A percentile compares a stretch with the other conserved stretches of the same genome.
These are phyloP conservation scores for Drosophila kambysellisi DNA, from an alignment of 2,888 invertebrate species.

Conservation along the genomic window DNA sequence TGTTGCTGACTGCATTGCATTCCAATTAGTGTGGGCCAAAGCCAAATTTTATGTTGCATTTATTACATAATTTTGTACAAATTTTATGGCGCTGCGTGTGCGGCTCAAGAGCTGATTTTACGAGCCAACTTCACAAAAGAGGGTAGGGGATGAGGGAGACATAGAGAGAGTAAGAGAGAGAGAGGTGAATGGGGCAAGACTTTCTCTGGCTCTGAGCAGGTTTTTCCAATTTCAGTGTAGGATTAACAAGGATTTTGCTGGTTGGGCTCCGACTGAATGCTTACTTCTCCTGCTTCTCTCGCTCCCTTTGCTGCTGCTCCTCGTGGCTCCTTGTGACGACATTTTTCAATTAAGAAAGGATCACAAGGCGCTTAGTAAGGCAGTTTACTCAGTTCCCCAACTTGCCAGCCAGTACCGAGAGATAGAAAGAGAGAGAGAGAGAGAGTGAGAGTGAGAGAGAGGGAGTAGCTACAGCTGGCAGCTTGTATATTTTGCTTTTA, in stretches of 20 bases:
- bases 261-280: conserved; percentile 33
- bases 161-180: background rate
- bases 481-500: conserved; percentile 54
- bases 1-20: conserved; percentile 71
- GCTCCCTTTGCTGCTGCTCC: conserved; percentile 17
- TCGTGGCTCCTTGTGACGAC: conserved; percentile 70
- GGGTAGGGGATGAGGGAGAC: background rate
- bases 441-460: background rate
- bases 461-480: conserved; percentile 25
- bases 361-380: conserved; percentile 79
- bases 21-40: conserved; percentile 72
- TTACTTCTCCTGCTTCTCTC: conserved; percentile 13
- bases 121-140: conserved; percentile 42
- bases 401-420: background rate
- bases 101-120: conserved; percentile 69
- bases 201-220: conserved; percentile 59
- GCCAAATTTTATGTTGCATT: conserved; percentile 81
- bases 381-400: conserved; percentile 58
- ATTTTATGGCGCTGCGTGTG: conserved; percentile 70
- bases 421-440: background rate
- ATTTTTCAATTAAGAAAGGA: conserved; percentile 83
- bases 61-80: conserved; percentile 77
- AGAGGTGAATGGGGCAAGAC: conserved; percentile 7
- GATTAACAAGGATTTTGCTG: conserved; percentile 80
- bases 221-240: conserved; percentile 82